Evolutionary conservation across 2,797 vertebrate species (phyloP), one percentile per base, ranked within the genome.

Genomic region (Meriones psammophilus): DNA sequence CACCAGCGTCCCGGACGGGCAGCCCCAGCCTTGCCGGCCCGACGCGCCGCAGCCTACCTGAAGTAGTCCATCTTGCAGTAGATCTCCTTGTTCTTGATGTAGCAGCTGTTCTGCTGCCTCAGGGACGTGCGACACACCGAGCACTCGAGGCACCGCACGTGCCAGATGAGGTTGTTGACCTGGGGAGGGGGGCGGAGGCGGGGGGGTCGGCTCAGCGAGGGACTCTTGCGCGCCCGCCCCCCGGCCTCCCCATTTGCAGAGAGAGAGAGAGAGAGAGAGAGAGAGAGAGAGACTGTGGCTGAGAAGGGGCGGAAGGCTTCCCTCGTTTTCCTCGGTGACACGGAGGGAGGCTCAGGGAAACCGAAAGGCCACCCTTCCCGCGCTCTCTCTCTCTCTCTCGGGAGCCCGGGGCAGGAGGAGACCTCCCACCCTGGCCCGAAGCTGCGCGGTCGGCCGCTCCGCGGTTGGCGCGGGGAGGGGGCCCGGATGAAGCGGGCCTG

Each of bases 51-150:
- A 90, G 95, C 99, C 99, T 99, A 99, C 99, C 99, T 99, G 99
- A 99, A 99, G 98, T 99, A 99, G 99, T 99, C 99, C 99, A 99
- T 99, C 99, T 99, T 99, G 98, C 99, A 99, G 99, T 99, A 99
- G 98, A 99, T 99, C 98, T 99, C 99, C 98, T 99, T 99, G 98
- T 99, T 99, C 98, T 99, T 99, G 98, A 99, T 99, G 99, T 99
- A 99, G 99, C 99, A 99, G 99, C 99, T 99, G 99, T 98, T 99
- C 98, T 99, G 99, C 98, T 99, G 99, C 97, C 99, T 99, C 95
- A 99, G 98, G 60, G 99, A 99, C 81, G 99, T 99, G 97, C 99
- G 99, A 98, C 99, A 99, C 78, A 99, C 99, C 0, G 99, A 99
- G 94, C 99, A 99, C 98, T 99, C 99, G 97, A 99, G 99, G 98